Conservation (phyloP, 1,140 invertebrate genomes). For the Macrostomum lignano region DNA sequence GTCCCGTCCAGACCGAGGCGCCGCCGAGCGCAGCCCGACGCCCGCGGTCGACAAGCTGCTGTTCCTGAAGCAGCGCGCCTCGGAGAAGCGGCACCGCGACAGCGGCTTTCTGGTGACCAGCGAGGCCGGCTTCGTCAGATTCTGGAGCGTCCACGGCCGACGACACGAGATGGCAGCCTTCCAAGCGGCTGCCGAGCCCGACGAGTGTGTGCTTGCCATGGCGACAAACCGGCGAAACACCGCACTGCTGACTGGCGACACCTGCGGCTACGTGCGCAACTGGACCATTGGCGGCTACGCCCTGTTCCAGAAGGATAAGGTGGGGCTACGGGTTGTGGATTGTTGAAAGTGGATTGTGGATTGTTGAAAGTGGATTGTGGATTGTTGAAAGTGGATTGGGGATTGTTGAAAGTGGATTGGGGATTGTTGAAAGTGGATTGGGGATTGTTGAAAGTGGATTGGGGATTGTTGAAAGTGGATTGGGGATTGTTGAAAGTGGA, state of each 20-base stretch:
- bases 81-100: conserved; percentile 12
- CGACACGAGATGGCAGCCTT: conserved; percentile 19
- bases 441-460: too few species aligned
- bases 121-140: conserved; percentile 15
- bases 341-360: too few species aligned
- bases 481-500: too few species aligned
- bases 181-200: conserved; percentile 14
- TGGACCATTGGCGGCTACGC: conserved; percentile 21
- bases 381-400: too few species aligned
- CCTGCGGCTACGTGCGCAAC: conserved; percentile 14
- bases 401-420: too few species aligned
- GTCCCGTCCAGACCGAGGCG: conserved; percentile 2
- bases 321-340: too few species aligned
- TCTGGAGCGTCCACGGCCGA: conserved; percentile 18
- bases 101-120: conserved; percentile 20
- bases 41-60: conserved; percentile 22
- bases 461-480: too few species aligned
- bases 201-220: conserved; percentile 20
- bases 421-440: too few species aligned
- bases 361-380: too few species aligned
- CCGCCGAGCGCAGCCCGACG: conserved; percentile 14
- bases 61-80: conserved; percentile 14
- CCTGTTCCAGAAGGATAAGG: too few species aligned
- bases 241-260: conserved; percentile 21
- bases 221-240: conserved; percentile 14